Conservation (phyloP, 2,888 invertebrate genomes). For the Anodontia alba region DNA sequence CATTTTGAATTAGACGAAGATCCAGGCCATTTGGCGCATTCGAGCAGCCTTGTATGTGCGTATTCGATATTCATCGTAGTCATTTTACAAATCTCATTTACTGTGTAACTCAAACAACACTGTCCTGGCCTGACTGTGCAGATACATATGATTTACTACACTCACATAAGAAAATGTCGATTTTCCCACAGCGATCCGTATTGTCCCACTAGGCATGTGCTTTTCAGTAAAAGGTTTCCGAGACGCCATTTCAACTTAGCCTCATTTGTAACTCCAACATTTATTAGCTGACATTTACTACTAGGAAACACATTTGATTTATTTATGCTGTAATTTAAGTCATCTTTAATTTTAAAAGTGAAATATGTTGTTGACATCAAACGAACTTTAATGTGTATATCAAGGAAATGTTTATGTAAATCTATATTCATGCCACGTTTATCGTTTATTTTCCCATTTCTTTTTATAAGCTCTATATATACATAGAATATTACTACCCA, state of each 20-base stretch:
- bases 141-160: no score
- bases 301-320: slow-evolving; percentile 15
- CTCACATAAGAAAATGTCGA: no score
- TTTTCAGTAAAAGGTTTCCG: slow-evolving; percentile 27
- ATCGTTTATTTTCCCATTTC: not conserved
- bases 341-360: slow-evolving; percentile 5
- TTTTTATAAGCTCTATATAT: no score
- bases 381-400: slow-evolving; percentile 1
- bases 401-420: slow-evolving; percentile 10
- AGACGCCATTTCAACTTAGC: slow-evolving; percentile 15
- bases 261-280: slow-evolving; percentile 17
- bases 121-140: no score
- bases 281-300: slow-evolving; percentile 14
- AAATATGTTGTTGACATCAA: slow-evolving; percentile 14
- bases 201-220: slow-evolving; percentile 45
- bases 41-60: no score
- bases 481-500: no score
- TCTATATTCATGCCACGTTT: slow-evolving; percentile 5
- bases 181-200: not conserved
- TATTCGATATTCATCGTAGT: no score
- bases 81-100: no score
- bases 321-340: slow-evolving; percentile 9
- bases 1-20: no score
- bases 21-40: no score
- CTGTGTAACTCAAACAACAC: no score